These are phyloP conservation scores for Crocodylus rhombifer DNA, from an alignment of 2,797 vertebrate species.

Conservation along the genomic window DNA sequence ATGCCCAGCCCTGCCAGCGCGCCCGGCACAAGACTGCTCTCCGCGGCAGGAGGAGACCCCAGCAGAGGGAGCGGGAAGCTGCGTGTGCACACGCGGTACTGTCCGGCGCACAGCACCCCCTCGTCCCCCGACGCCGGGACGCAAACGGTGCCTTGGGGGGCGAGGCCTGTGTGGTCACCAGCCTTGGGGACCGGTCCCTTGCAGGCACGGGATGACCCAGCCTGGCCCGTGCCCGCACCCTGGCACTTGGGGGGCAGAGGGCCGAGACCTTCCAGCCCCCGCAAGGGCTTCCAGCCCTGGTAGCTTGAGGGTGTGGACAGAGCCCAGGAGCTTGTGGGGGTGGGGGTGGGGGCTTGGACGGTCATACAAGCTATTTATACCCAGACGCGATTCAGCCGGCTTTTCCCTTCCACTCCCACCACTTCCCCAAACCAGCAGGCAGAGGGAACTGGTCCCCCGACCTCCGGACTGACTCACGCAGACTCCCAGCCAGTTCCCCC, in stretches of 20 bases:
- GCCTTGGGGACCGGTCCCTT: not conserved
- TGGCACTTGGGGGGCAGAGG: not conserved
- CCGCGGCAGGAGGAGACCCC: not conserved
- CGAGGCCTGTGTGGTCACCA: too few species aligned
- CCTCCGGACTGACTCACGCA: too few species aligned
- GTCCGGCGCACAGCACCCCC: rapidly evolving
- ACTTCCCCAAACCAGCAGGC: constrained; percentile 13
- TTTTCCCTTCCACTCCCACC: not conserved
- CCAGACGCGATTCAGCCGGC: not conserved
- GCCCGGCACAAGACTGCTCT: rapidly evolving
- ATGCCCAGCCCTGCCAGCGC: rapidly evolving
- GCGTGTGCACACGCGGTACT: rapidly evolving
- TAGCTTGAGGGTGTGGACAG: not conserved
- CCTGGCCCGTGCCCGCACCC: not conserved
- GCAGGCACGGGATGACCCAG: not conserved
- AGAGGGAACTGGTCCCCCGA: not conserved
- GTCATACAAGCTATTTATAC: not conserved
- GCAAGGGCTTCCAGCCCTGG: not conserved
- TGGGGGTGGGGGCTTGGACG: rapidly evolving
- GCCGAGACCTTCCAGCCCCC: not conserved
- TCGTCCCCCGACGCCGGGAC: too few species aligned
- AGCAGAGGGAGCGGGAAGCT: too few species aligned
- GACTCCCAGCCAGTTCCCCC: too few species aligned
- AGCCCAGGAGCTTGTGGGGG: not conserved
- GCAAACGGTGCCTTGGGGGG: rapidly evolving